Evolutionary conservation across 2,797 vertebrate genomes (phyloP), one percentile per base, ranked within the genome.

Genomic region (Pempheris klunzingeri): DNA sequence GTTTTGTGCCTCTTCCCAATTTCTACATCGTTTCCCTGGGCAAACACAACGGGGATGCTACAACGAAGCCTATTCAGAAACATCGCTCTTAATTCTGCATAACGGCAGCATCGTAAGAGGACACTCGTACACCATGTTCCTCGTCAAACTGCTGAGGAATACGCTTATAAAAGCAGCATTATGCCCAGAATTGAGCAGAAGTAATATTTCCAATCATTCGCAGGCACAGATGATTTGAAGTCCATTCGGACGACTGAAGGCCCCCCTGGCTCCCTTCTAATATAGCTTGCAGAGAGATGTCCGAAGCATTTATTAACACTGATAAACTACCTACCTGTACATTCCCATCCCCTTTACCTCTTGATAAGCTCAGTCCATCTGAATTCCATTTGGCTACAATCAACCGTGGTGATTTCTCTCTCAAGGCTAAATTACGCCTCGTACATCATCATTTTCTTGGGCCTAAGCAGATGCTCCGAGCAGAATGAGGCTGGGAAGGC

Each of bases 391-490:
- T 82, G 66, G 84, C 78, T 79, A 82, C 78, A 80, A 83, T 88
- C 83, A 81, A 69, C 75, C 62, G 17, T 5, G 0, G 81, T 59
- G 78, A 85, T 87, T 84, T 72, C 76, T 83, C 78, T 73, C 73
- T 77, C 73, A 38, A 63, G 81, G 80, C 90, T 88, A 87, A 90
- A 92, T 90, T 84, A 84, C 11, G 34, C 66, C 85, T 90, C 85
- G 66, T 93, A 87, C 71, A 93, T 93, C 91, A 93, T 94, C 74
- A 87, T 93, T 92, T 92, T 78, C 81, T 72, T 34, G 89, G 89
- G 80, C 71, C 75, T 4, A 62, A 88, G 88, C 90, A 92, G 91
- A 93, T 88, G 90, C 92, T 91, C 73, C 1, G 15, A 82, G 84
- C 83, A 69, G 84, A 88, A 82, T 83, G 81, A 77, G 87, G 84